Evolutionary conservation across 2,888 invertebrate genomes (phyloP).

Genomic region (Schizotus pectinicornis): DNA sequence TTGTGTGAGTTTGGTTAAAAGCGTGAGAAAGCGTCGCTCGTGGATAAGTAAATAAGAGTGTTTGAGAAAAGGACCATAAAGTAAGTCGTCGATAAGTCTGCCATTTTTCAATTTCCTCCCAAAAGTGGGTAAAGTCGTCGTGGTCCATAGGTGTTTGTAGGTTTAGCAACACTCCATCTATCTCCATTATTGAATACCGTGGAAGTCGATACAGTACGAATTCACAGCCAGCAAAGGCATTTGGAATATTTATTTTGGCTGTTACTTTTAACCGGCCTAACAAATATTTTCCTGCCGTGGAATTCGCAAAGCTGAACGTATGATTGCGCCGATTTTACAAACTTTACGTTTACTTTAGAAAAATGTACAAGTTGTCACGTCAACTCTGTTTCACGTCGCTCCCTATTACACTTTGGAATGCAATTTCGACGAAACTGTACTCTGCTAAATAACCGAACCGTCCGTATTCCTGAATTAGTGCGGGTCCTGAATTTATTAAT

Average conservation of each 20-base stretch:
- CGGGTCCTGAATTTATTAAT: conserved; percentile 10
- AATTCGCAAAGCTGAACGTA: conserved; percentile 20
- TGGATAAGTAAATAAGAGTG: conserved; percentile 30
- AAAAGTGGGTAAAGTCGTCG: conserved; percentile 39
- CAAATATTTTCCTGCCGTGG: conserved; percentile 23
- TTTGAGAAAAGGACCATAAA: conserved; percentile 34
- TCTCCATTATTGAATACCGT: conserved; percentile 46
- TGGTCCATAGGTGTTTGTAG: conserved; percentile 40
- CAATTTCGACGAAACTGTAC: conserved; percentile 28
- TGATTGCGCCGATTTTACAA: conserved; percentile 24
- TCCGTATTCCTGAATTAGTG: conserved; percentile 15
- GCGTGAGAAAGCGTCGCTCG: conserved; percentile 1
- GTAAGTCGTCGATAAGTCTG: conserved; percentile 39
- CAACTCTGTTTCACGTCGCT: conserved; percentile 23
- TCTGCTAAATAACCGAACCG: conserved; percentile 22
- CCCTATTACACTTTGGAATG: conserved; percentile 24
- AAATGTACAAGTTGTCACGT: conserved; percentile 18
- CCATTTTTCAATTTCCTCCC: conserved; percentile 41
- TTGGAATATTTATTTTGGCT: conserved; percentile 39
- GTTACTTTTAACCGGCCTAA: conserved; percentile 33
- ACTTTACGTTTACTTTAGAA: conserved; percentile 18
- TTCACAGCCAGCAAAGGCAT: conserved; percentile 33
- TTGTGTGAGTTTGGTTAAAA: background rate
- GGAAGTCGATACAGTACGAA: conserved; percentile 38
- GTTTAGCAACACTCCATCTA: conserved; percentile 43